These are phyloP conservation scores for Athetis lepigone DNA, from an alignment of 2,888 invertebrate genomes.

Conservation along the genomic window DNA sequence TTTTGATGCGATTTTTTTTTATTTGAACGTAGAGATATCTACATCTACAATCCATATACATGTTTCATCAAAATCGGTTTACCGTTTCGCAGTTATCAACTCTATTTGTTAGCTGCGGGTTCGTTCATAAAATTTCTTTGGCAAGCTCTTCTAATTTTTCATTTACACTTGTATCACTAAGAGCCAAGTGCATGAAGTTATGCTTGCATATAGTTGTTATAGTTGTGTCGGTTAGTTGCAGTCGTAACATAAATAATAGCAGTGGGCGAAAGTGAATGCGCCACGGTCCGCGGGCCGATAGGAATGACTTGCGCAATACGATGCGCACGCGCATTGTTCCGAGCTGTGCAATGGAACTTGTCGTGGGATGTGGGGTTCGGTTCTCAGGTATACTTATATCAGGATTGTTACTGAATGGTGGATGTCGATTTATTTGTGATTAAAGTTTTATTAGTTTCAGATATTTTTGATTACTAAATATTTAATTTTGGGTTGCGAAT, in stretches of 20 bases:
- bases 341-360: conserved; percentile 65
- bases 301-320: conserved; percentile 77
- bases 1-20: too few species aligned
- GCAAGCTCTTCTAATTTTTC: too few species aligned
- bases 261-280: conserved; percentile 73
- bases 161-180: too few species aligned
- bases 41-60: too few species aligned
- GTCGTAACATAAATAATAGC: conserved; percentile 65
- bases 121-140: too few species aligned
- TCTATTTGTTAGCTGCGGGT: too few species aligned
- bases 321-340: conserved; percentile 70
- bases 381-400: conserved; percentile 34
- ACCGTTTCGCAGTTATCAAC: too few species aligned
- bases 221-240: conserved; percentile 51
- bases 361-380: conserved; percentile 59
- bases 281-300: conserved; percentile 70
- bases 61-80: too few species aligned
- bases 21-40: too few species aligned
- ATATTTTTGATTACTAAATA: too few species aligned
- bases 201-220: conserved; percentile 23
- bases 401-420: conserved; percentile 8
- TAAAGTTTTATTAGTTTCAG: background rate
- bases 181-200: conserved; percentile 3
- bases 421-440: background rate
- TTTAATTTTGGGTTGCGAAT: too few species aligned